Evolutionary conservation across 2,797 vertebrate genomes (phyloP).

Genomic region (Erpetoichthys calabaricus): DNA sequence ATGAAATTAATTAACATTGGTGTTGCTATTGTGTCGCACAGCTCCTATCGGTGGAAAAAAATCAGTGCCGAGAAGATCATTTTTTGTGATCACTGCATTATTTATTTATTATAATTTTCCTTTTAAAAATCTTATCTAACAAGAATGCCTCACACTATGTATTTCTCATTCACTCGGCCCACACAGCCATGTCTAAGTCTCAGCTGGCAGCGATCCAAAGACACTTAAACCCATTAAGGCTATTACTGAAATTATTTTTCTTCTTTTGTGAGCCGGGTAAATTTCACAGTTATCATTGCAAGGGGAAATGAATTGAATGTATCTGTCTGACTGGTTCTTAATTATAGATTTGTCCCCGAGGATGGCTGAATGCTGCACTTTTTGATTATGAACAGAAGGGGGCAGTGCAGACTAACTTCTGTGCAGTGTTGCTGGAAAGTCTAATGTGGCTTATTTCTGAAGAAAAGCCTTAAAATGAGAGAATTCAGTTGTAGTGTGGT

Average conservation of each 20-base stretch:
- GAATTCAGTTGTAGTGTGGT: too few relatives aligned
- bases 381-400: conserved; percentile 57
- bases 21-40: conserved; percentile 47
- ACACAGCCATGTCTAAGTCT: conserved; percentile 41
- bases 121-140: conserved; percentile 48
- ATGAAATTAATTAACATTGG: conserved; percentile 62
- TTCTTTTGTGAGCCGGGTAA: conserved; percentile 57
- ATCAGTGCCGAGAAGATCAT: conserved; percentile 42
- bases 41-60: conserved; percentile 47
- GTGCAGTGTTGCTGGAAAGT: background rate
- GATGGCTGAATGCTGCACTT: conserved; percentile 38
- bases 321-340: conserved; percentile 62
- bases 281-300: conserved; percentile 74
- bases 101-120: conserved; percentile 33
- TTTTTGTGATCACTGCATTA: too few relatives aligned
- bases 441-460: too few relatives aligned
- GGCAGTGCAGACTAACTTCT: conserved; percentile 72
- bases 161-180: conserved; percentile 32
- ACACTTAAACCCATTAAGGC: conserved; percentile 72
- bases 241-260: conserved; percentile 73
- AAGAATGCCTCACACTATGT: conserved; percentile 36
- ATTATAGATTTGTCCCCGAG: conserved; percentile 39
- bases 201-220: conserved; percentile 61
- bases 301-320: conserved; percentile 49
- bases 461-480: too few relatives aligned